A percentile compares a stretch with the other conserved stretches of the same genome.
phyloP scores from a whole-genome alignment of 2,797 vertebrate genomes.

The Uromys caudimaculatus region DNA sequence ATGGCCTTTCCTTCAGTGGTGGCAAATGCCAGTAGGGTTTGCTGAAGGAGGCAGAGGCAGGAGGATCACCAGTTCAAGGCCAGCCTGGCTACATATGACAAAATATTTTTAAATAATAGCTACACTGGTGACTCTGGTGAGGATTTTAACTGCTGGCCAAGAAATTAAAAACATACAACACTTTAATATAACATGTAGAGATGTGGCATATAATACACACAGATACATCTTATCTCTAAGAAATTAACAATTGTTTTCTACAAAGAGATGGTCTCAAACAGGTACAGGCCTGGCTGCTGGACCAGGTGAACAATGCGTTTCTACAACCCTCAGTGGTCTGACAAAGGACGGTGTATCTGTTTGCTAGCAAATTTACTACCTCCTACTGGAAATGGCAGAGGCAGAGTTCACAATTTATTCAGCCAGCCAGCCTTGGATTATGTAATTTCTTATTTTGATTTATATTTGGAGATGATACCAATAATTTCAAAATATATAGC shows the following conservation, averaged over 20 bases:
- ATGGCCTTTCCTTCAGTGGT: no score
- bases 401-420: conserved; percentile 48
- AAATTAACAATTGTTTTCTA: neutral
- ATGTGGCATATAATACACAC: neutral
- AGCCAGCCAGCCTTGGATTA: conserved; percentile 37
- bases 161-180: neutral
- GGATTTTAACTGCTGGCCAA: conserved; percentile 1
- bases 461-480: conserved; percentile 29
- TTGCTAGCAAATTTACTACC: neutral
- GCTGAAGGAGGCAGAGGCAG: no score
- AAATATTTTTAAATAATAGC: conserved; percentile 50
- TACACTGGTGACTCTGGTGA: neutral
- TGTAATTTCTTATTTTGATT: conserved; percentile 45
- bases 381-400: conserved; percentile 50
- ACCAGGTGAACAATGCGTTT: neutral
- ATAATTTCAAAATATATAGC: conserved; percentile 60
- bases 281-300: neutral
- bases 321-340: conserved; percentile 11
- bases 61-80: no score
- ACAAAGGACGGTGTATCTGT: neutral
- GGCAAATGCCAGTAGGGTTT: no score
- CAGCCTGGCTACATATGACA: neutral
- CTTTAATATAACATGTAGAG: neutral
- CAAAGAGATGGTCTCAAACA: neutral
- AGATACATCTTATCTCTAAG: neutral